These are phyloP conservation scores for Etheostoma cragini DNA, from an alignment of 2,113 vertebrate genomes.

Conservation along the genomic window DNA sequence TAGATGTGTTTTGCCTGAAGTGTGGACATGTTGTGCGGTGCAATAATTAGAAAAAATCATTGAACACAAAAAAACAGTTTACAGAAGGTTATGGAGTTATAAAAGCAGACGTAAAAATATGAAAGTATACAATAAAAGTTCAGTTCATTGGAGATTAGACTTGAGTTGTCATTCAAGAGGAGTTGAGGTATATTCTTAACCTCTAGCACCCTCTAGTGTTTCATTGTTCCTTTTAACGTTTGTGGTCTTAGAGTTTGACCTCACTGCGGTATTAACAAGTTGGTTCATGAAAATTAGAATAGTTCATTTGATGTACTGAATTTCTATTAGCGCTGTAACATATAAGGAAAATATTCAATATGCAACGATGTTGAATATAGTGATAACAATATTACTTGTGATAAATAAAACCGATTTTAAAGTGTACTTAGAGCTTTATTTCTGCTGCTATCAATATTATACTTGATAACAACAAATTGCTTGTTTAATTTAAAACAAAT, in stretches of 20 bases:
- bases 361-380: too few relatives aligned
- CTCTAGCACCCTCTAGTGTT: constrained; percentile 67
- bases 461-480: too few relatives aligned
- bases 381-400: too few relatives aligned
- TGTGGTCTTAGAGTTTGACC: not conserved
- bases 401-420: too few relatives aligned
- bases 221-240: not conserved
- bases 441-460: too few relatives aligned
- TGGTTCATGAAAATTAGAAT: not conserved
- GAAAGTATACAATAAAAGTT: not conserved
- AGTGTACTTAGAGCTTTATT: too few relatives aligned
- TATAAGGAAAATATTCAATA: too few relatives aligned
- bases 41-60: not conserved
- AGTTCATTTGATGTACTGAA: not conserved
- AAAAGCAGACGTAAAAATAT: not conserved
- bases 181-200: not conserved
- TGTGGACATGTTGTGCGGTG: not conserved
- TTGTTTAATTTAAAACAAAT: too few relatives aligned
- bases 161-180: not conserved
- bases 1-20: not conserved
- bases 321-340: too few relatives aligned
- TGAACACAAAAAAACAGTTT: not conserved
- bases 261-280: not conserved
- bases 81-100: not conserved
- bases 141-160: not conserved